Evolutionary conservation across 2,888 invertebrate genomes (phyloP).

Genomic region (Noctua comes): DNA sequence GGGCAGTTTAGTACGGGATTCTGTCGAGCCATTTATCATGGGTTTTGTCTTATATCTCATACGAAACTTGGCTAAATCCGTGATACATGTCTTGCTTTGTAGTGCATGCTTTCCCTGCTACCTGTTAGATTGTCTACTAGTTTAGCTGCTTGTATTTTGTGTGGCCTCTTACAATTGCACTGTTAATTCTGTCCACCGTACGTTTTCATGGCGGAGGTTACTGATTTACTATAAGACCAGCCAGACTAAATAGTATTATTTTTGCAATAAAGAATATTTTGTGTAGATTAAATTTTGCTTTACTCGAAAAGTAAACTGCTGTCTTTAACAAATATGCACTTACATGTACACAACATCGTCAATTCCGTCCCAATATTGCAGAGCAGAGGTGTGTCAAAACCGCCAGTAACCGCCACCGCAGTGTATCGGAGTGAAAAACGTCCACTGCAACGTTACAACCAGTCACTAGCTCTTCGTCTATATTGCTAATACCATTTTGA

Average conservation of each 20-base stretch:
- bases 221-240: not conserved
- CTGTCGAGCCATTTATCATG: constrained; percentile 24
- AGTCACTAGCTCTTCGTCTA: constrained; percentile 40
- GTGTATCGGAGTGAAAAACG: constrained; percentile 48
- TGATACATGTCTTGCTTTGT: constrained; percentile 27
- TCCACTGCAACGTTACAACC: constrained; percentile 33
- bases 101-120: constrained; percentile 1
- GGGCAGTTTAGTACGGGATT: not conserved
- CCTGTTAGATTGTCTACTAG: constrained; percentile 3
- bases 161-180: not conserved
- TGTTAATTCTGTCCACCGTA: not conserved
- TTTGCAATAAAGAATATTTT: not conserved
- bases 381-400: constrained; percentile 45
- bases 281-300: not conserved
- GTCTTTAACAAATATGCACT: not conserved
- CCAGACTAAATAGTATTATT: not conserved
- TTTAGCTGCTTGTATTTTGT: not conserved
- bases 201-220: not conserved
- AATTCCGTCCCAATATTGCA: constrained; percentile 32
- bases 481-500: constrained; percentile 16
- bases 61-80: constrained; percentile 17
- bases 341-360: constrained; percentile 7
- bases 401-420: constrained; percentile 47
- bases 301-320: not conserved
- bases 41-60: constrained; percentile 31